Evolutionary conservation across 2,113 vertebrate genomes (phyloP), one percentile per base, ranked within the genome.

Genomic region (Hymenochirus boettgeri): DNA sequence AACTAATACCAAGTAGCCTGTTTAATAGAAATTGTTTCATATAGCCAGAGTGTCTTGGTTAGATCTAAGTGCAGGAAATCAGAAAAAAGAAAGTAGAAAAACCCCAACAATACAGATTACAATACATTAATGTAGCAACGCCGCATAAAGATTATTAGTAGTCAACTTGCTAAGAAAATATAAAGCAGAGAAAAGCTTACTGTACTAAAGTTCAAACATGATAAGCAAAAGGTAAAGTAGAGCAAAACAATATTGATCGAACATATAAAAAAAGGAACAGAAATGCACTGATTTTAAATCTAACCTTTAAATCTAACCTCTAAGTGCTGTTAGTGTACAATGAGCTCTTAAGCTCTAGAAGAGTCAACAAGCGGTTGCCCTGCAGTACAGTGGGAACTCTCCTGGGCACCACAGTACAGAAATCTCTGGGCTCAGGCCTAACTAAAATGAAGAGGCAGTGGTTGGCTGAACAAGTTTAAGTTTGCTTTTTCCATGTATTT

Each of bases 121-220:
- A 82, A 83, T 88, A 92, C 93, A 93, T 86, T 85, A 86, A 90
- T 83, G 86, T 66, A 90, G 85, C 88, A 93, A 93, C 90, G 80
- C 93, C 91, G 90, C 91, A 88, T 91, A 87, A 87, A 92, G 91
- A 88, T 85, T 79, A 88, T 92, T 91, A 94, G 91, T 92, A 91
- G 89, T 87, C 89, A 89, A 91, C 86, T 87, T 85, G 85, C 85
- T 82, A 85, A 88, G 79, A 90, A 89, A 86, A 83, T 81, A 58
- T 50, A 80, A 86, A 87, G 83, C 87, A 87, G 83, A 83, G 83
- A 79, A 74, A 85, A 86, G 85, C 83, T 90, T 88, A 93, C 90
- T 85, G 84, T 88, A 89, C 84, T 84, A 86, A 82, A 85, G 79
- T 86, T 86, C 86, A 82, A 86, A 86, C 80, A 83, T 78, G 85